Evolutionary conservation across 2,113 vertebrate genomes (phyloP).

Genomic region (Piprites chloris): DNA sequence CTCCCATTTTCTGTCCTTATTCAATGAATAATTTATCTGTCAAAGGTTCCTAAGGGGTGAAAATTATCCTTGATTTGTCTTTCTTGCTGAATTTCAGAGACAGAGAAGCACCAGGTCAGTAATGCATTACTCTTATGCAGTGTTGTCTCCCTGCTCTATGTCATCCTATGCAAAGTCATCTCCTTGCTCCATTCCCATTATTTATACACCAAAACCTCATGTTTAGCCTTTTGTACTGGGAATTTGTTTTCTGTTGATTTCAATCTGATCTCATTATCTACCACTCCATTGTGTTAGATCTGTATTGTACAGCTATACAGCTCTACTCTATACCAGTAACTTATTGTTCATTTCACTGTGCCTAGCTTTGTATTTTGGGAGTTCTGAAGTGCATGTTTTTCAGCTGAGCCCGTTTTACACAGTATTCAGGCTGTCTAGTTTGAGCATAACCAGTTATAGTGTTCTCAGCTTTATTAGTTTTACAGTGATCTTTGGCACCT

Average conservation of each 20-base stretch:
- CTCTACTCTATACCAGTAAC: neutral
- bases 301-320: neutral
- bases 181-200: neutral
- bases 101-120: neutral
- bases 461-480: neutral
- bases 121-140: neutral
- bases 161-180: neutral
- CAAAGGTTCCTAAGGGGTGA: neutral
- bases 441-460: neutral
- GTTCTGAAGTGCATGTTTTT: neutral
- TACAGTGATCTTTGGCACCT: neutral
- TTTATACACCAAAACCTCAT: neutral
- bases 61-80: neutral
- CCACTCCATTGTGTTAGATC: neutral
- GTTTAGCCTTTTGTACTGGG: neutral
- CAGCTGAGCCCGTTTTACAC: neutral
- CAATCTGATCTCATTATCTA: neutral
- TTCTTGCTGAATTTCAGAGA: neutral
- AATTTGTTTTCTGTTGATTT: neutral
- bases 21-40: neutral
- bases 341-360: neutral
- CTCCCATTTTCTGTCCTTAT: neutral
- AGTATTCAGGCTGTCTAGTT: neutral
- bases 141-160: neutral
- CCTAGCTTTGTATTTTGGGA: neutral